Percentiles rank a stretch among this genome's conserved stretches.
Conservation (phyloP, 2,888 invertebrate species). For the Aspidiotus destructor region DNA sequence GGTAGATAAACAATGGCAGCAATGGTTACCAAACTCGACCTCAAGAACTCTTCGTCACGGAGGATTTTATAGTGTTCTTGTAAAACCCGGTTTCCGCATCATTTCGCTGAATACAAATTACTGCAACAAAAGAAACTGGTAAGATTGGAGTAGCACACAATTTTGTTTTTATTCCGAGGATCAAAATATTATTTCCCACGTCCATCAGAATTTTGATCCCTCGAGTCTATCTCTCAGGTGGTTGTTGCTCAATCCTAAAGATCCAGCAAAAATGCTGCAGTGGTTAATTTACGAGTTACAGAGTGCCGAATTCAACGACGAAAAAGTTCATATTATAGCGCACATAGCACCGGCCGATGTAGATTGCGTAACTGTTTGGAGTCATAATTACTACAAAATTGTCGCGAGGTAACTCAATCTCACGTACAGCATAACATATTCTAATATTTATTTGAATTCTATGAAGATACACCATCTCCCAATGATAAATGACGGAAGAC, state of each 20-base stretch:
- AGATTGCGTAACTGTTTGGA: slow-evolving; percentile 91
- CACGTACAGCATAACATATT: no score
- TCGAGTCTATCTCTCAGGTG: slow-evolving; percentile 51
- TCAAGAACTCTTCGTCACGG: slow-evolving; percentile 76
- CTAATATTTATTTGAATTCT: no score
- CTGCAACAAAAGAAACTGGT: slow-evolving; percentile 90
- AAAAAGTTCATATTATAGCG: slow-evolving; percentile 92
- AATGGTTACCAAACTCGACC: slow-evolving; percentile 81
- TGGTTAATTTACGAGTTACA: slow-evolving; percentile 93
- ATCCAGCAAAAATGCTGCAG: slow-evolving; percentile 87
- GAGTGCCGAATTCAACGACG: slow-evolving; percentile 83
- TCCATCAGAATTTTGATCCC: neutral
- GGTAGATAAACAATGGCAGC: slow-evolving; percentile 77
- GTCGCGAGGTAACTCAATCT: slow-evolving; percentile 53
- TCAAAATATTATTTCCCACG: neutral
- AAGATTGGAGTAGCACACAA: neutral
- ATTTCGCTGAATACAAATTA: slow-evolving; percentile 95
- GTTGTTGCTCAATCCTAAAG: slow-evolving; percentile 86
- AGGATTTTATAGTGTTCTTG: slow-evolving; percentile 83
- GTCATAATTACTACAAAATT: slow-evolving; percentile 83
- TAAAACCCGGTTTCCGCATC: slow-evolving; percentile 79
- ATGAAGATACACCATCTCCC: no score
- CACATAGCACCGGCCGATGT: slow-evolving; percentile 93
- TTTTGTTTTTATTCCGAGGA: neutral
- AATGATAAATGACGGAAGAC: slow-evolving; percentile 33